Base-by-base conservation (phyloP, 1,140 invertebrate genomes). In the Plodia interpunctella region DNA sequence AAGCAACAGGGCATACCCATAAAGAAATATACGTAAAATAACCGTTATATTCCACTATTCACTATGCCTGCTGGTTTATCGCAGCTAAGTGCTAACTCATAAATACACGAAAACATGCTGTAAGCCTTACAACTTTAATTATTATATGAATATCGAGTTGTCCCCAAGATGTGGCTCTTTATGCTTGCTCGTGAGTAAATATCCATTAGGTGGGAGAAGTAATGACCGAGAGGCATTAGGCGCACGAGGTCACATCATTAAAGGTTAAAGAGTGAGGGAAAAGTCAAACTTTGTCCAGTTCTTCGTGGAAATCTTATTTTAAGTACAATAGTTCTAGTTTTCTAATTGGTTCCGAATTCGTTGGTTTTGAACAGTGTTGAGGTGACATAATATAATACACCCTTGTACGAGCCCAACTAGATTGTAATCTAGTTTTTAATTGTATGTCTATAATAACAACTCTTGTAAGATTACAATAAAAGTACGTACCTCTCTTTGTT, bases 191-290 rank as follows among this genome's bases (percentile, higher is more conserved):
- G 58, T 76, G 73, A 69, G 74, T 76, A 78, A 74, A 80, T 78
- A 74, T 74, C 75, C 78, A 80, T 80, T 80, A 80, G 65, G 70
- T 62, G 30, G 63, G 52, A 63, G 60, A 72, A 74, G 78, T 80
- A 78, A 78, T 75, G 74, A 66, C 63, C 52, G 51, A 59, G 58
- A 63, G 67, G 75, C 74, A 75, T 80, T 75, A 75, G 59, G 59
- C 59, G 63, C 35, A 49, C 65, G 72, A 74, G 74, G 70, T 75
- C 66, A 74, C 58, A 30, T 62, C 70, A 63, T 52, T 59, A 59
- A 59, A 30, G 21, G 49, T 11, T 32, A 17, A 32, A 8, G 8
- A 35, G 49, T 53, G 8, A 35, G 53, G 51, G 25, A 32, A 38
- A 19, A 55, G 10, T 44, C 3, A 49, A 25, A 53, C 51, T 53